Evolutionary conservation across 2,797 vertebrate species (phyloP).

Genomic region (Aselliscus stoliczkanus): DNA sequence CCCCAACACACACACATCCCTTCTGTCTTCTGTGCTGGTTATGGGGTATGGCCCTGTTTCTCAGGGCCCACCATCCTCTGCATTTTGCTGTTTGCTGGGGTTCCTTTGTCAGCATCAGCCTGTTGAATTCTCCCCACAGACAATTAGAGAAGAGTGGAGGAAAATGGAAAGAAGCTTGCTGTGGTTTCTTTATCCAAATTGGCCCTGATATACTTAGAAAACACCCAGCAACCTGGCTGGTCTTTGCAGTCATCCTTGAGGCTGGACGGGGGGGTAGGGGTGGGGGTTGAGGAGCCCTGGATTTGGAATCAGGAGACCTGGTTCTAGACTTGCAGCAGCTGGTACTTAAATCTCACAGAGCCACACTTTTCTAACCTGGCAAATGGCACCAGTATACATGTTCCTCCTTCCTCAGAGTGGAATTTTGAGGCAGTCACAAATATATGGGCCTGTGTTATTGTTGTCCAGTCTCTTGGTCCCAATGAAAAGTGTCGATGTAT

Average conservation of each 20-base stretch:
- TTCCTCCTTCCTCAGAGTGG: neutral
- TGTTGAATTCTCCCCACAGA: neutral
- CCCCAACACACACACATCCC: neutral
- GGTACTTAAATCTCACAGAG: neutral
- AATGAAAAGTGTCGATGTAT: neutral
- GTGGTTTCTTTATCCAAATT: neutral
- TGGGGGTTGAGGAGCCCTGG: no score
- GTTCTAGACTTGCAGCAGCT: neutral
- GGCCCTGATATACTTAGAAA: neutral
- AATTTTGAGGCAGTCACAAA: neutral
- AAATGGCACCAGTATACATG: rapidly evolving
- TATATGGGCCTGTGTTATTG: neutral
- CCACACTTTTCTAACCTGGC: neutral
- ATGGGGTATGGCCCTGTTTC: neutral
- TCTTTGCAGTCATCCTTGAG: neutral
- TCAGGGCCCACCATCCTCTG: neutral
- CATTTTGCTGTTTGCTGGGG: neutral
- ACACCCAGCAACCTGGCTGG: rapidly evolving
- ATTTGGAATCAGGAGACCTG: neutral
- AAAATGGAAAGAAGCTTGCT: neutral
- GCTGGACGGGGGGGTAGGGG: neutral
- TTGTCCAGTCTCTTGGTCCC: neutral
- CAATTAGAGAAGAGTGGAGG: neutral
- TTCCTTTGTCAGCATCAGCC: neutral
- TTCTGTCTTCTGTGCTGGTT: no score